Conservation (phyloP, 2,797 vertebrate species). For the Liparis tanakae region DNA sequence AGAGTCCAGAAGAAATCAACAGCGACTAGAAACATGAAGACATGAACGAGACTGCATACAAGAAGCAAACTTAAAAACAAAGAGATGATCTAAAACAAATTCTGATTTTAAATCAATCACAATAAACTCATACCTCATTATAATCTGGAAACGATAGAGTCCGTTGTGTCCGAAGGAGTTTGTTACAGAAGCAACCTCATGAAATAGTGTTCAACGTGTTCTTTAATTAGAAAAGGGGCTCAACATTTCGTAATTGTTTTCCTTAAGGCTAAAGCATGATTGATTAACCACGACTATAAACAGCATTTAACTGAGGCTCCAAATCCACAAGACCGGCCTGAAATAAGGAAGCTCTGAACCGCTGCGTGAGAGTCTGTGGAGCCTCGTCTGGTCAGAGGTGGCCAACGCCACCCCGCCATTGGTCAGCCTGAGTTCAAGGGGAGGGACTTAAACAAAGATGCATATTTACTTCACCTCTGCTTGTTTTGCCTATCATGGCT, state of each 20-base stretch:
- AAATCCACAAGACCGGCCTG: too few relatives aligned
- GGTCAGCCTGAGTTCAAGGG: too few relatives aligned
- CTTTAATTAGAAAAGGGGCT: not conserved
- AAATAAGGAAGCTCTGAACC: too few relatives aligned
- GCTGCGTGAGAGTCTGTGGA: too few relatives aligned
- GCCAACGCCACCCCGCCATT: too few relatives aligned
- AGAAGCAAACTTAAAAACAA: conserved; percentile 39
- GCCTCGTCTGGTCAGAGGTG: too few relatives aligned
- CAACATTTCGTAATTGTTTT: not conserved
- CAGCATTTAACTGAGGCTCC: too few relatives aligned
- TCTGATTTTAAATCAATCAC: conserved; percentile 40
- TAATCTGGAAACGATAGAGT: conserved; percentile 24
- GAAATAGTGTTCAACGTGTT: not conserved
- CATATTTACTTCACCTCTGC: not conserved
- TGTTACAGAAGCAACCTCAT: not conserved
- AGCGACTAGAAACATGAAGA: conserved; percentile 44
- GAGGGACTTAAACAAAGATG: not conserved
- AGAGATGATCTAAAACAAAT: conserved; percentile 51
- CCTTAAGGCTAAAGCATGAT: not conserved
- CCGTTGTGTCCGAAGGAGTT: not conserved
- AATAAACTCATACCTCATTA: conserved; percentile 42
- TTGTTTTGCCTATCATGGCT: not conserved
- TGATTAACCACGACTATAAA: too few relatives aligned
- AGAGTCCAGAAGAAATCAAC: conserved; percentile 58
- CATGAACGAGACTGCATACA: conserved; percentile 16